These are phyloP conservation scores for Deilephila elpenor DNA, from an alignment of 2,888 invertebrate species.

Conservation along the genomic window DNA sequence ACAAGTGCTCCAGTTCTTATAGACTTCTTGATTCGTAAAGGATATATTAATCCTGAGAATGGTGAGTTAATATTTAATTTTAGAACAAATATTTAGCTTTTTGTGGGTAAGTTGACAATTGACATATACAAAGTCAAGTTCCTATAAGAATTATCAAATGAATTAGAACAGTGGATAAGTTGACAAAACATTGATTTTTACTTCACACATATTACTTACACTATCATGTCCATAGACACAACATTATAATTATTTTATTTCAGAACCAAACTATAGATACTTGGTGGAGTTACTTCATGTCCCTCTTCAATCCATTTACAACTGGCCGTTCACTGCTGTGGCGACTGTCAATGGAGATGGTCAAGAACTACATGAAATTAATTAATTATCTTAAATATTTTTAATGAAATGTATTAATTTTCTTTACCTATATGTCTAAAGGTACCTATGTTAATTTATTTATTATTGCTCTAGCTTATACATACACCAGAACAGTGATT, in stretches of 20 bases:
- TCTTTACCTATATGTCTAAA: slow-evolving; percentile 7
- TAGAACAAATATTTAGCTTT: background rate
- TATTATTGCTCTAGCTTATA: slow-evolving; percentile 24
- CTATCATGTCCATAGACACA: no score
- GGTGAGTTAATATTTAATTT: slow-evolving; percentile 79
- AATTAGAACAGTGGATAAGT: no score
- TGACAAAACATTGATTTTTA: no score
- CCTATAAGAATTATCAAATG: no score
- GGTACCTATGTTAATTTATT: slow-evolving; percentile 19
- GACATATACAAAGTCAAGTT: no score
- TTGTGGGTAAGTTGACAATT: background rate
- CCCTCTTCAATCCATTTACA: slow-evolving; percentile 93
- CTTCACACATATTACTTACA: no score
- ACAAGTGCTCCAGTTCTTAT: slow-evolving; percentile 96
- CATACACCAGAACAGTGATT: background rate
- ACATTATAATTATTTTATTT: slow-evolving; percentile 57
- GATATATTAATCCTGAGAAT: slow-evolving; percentile 94
- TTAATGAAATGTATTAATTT: slow-evolving; percentile 14
- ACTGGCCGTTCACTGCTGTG: slow-evolving; percentile 74
- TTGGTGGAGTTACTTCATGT: slow-evolving; percentile 94
- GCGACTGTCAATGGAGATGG: slow-evolving; percentile 66
- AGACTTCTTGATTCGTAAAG: slow-evolving; percentile 96
- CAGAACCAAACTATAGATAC: slow-evolving; percentile 93
- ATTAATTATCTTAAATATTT: slow-evolving; percentile 42
- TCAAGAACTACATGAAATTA: slow-evolving; percentile 54